phyloP scores from a whole-genome alignment of 1,140 invertebrate species.

The Lepidotrigona ventralis region DNA sequence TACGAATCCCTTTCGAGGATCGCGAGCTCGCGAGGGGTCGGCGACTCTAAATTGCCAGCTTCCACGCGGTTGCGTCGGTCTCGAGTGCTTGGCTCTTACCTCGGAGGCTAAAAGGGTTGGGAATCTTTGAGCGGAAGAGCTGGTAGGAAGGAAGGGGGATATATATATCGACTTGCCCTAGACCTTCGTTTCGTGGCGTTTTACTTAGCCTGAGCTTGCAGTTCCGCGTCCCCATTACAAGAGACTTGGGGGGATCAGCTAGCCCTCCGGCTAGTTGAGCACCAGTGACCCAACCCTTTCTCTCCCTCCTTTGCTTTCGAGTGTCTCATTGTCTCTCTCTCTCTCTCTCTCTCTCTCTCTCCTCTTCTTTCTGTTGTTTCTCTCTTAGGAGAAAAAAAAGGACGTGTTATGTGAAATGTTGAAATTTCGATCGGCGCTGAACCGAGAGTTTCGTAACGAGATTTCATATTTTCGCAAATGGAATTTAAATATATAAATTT shows the following conservation, averaged over 20 bases:
- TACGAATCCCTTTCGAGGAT: slow-evolving; percentile 20
- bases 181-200: slow-evolving; percentile 54
- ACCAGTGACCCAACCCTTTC: slow-evolving; percentile 38
- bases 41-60: slow-evolving; percentile 36
- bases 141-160: slow-evolving; percentile 3
- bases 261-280: slow-evolving; percentile 45
- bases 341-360: too few species aligned
- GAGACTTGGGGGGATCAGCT: slow-evolving; percentile 7
- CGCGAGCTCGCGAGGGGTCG: slow-evolving; percentile 18
- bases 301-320: background rate
- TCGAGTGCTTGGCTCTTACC: slow-evolving; percentile 46
- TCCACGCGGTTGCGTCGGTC: slow-evolving; percentile 37
- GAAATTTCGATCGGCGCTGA: too few species aligned
- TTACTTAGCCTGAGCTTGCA: slow-evolving; percentile 58
- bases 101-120: slow-evolving; percentile 40
- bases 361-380: too few species aligned
- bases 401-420: too few species aligned
- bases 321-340: too few species aligned
- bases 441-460: too few species aligned
- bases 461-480: too few species aligned
- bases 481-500: too few species aligned
- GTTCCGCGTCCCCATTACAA: slow-evolving; percentile 49
- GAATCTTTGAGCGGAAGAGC: slow-evolving; percentile 30
- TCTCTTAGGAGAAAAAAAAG: too few species aligned
- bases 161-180: slow-evolving; percentile 53